Evolutionary conservation across 37 sponge, comb jelly and placozoan species (phyloP).

Genomic region (Corticium candelabrum): DNA sequence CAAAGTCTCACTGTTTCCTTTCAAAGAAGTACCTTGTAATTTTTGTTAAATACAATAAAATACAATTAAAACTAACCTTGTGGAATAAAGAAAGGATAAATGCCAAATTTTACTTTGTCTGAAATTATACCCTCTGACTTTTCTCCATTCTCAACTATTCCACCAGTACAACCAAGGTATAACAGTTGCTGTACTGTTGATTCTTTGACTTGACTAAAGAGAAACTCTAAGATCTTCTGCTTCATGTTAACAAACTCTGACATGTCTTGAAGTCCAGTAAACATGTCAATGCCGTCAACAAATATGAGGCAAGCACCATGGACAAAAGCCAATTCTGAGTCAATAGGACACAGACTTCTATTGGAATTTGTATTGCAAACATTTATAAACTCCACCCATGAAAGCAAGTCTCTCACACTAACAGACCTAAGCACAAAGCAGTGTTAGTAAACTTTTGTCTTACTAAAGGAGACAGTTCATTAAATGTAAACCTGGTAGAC

Average conservation of each 20-base stretch:
- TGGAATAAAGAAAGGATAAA: slow-evolving; percentile 49
- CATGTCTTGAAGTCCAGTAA: too few species aligned
- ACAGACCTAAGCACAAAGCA: too few species aligned
- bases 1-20: neutral
- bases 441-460: too few species aligned
- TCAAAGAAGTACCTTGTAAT: neutral
- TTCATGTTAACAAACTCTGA: too few species aligned
- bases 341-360: neutral
- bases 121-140: too few species aligned
- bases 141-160: too few species aligned
- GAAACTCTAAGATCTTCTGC: too few species aligned
- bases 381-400: slow-evolving; percentile 76
- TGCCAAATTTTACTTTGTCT: slow-evolving; percentile 31
- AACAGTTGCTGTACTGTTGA: too few species aligned
- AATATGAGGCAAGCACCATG: slow-evolving; percentile 90
- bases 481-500: too few species aligned
- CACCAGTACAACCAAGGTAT: too few species aligned
- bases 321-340: slow-evolving; percentile 36
- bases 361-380: neutral
- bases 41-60: neutral
- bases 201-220: too few species aligned
- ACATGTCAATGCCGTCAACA: slow-evolving; percentile 35
- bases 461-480: too few species aligned
- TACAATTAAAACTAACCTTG: slow-evolving; percentile 25
- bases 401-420: slow-evolving; percentile 72